Base-by-base conservation (phyloP, 2,797 vertebrate genomes). In the Alectoris magna region DNA sequence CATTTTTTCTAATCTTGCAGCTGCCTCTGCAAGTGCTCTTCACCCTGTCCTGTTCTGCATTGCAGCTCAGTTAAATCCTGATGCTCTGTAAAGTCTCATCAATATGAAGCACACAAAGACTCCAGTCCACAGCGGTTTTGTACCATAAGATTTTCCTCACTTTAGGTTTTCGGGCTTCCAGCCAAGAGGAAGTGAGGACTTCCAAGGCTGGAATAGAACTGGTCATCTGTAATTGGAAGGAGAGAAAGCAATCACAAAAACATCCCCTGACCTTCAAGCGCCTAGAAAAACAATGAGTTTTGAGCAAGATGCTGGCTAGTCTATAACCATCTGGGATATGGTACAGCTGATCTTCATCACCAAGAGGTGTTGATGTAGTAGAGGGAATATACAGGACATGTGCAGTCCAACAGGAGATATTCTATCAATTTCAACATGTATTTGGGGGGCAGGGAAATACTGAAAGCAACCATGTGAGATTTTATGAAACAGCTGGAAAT, bases 291-390 rank as follows among this genome's bases (percentile, higher is more conserved):
- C 34, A 44, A 82, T 75, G 87, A 86, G 23, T 55, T 81, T 75
- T 38, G 46, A 73, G 81, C 11, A 5, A 56, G 83, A 69, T 70
- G n/a, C 23, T 88, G 88, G 85, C 84, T 73, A 10, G 39, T 93
- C 85, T 82, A 1, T 8, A 55, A 75, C 43, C 74, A 23, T 68
- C 84, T 87, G 87, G 94, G 69, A 41, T 70, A 27, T 8, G 41
- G 44, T 51, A 71, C 95, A 96, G 95, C 91, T 97, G 96, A 88
- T 79, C 53, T 49, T 36, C 84, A 51, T 89, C 92, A 64, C 44
- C 51, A 39, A 34, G 84, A 90, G 73, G 83, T 79, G 88, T 49
- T 95, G 90, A 91, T 41, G 56, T 56, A 80, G 69, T 4, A 6
- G 44, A 74, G 71, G 84, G 46, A 95, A 72, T 43, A 84, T 11